phyloP scores from a whole-genome alignment of 2,797 vertebrate species.

The Nannoperca obscura region DNA sequence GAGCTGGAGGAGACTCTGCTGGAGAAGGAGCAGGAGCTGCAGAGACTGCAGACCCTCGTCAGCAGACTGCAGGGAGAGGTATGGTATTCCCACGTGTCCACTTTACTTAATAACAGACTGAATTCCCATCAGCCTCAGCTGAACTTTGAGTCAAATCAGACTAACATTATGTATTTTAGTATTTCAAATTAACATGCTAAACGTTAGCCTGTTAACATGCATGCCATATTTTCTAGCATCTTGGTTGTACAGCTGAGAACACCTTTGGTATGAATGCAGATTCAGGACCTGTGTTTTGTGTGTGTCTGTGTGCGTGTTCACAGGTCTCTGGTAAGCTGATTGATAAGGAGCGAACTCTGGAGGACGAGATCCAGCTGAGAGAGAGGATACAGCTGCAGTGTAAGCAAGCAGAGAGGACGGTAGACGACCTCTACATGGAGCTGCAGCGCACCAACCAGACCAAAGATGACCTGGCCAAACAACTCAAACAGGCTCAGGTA shows the following conservation, averaged over 20 bases:
- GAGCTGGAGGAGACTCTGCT: conserved; percentile 84
- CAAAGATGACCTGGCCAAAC: conserved; percentile 83
- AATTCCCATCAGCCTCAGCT: neutral
- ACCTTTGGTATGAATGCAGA: neutral
- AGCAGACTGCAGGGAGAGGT: conserved; percentile 84
- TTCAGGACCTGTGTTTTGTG: neutral
- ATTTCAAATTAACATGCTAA: neutral
- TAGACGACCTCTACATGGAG: conserved; percentile 86
- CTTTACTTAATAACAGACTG: neutral
- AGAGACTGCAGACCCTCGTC: conserved; percentile 67
- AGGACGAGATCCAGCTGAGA: conserved; percentile 87
- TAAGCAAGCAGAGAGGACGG: conserved; percentile 83
- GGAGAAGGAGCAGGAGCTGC: conserved; percentile 84
- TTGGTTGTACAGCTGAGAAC: neutral
- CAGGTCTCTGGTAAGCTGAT: conserved; percentile 85
- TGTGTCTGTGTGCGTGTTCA: neutral
- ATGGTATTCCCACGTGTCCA: conserved; percentile 11
- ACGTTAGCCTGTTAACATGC: neutral
- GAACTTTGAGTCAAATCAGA: neutral
- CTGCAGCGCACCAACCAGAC: conserved; percentile 78
- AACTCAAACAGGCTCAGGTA: conserved; percentile 84
- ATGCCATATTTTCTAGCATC: neutral
- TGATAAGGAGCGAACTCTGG: conserved; percentile 82
- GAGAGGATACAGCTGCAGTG: conserved; percentile 85
- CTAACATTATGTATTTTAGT: neutral